Percentiles rank a stretch among this genome's conserved stretches.
Evolutionary conservation across 2,113 vertebrate genomes (phyloP).

Genomic region (Arvicanthis niloticus): DNA sequence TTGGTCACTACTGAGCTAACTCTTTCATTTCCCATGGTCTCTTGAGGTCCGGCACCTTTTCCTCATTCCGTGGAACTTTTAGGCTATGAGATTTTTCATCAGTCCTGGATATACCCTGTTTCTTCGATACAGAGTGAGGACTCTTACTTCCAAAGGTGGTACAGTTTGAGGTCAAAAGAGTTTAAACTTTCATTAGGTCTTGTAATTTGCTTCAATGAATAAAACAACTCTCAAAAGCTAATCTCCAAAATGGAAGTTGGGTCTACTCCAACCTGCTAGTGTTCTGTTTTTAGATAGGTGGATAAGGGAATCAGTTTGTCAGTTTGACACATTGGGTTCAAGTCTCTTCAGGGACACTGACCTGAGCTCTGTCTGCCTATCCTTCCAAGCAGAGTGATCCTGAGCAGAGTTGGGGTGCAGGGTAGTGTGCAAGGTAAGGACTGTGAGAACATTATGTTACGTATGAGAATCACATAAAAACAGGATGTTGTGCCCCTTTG

Average conservation of each 20-base stretch:
- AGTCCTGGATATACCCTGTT: background rate
- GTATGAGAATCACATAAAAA: background rate
- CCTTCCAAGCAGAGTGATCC: background rate
- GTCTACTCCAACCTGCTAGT: background rate
- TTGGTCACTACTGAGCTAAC: background rate
- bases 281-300: background rate
- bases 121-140: background rate
- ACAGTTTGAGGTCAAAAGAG: background rate
- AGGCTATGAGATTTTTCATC: background rate
- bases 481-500: background rate
- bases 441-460: background rate
- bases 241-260: background rate
- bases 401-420: no score
- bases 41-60: background rate
- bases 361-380: no score
- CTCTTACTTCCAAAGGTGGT: background rate
- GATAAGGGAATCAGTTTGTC: background rate
- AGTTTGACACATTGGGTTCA: background rate
- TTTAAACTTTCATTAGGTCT: background rate
- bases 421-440: accelerated
- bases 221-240: background rate
- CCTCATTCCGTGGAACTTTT: background rate
- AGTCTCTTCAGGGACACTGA: background rate
- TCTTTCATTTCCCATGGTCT: background rate
- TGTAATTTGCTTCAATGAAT: background rate